Evolutionary conservation across 1,140 invertebrate genomes (phyloP), one percentile per base, ranked within the genome.

Genomic region (Calephelis virginiensis): DNA sequence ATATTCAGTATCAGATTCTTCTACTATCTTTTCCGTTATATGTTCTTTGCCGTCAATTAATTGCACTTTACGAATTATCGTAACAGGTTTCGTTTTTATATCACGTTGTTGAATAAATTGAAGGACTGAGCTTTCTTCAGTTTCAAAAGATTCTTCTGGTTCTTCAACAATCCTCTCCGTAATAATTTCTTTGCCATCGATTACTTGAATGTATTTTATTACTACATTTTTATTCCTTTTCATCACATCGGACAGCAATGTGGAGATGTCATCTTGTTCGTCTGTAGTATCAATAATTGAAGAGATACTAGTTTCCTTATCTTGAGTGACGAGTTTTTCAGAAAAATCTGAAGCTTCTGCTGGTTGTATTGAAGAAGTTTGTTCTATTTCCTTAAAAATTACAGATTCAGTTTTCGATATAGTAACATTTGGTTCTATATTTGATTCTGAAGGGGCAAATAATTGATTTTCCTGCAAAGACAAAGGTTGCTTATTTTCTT

Each of bases 1-100:
- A 46, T 59, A 61, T 13, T 71, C 77, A 78, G 94, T 93, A 77
- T 95, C 92, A 46, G 94, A 93, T 81, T 95, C 93, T 82, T 95
- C 93, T 66, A 94, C 86, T 0, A 95, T 85, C 84, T 95, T 94
- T 80, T 95, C 94, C 5, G 92, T 93, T 0, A 93, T 91, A 59
- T 93, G 92, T 80, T 95, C 94, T 85, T 95, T 94, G 0, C 95
- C 95, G 84, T 96, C 94, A 47, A 96, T 93, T 8, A 96, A 94
- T 0, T 94, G 93, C 1, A 95, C 91, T 74, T 59, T 56, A 17
- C 43, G 60, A 17, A 46, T 17, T 14, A 61, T 61, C 14, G 13
- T 61, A 43, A 61, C 43, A 43, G 43, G 60, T 14, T 45, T 45
- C 10, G 60, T 61, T 45, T 45, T 61, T 17, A 45, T 14, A 17